Conservation (phyloP, 2,888 invertebrate genomes). For the Beris morrisii region DNA sequence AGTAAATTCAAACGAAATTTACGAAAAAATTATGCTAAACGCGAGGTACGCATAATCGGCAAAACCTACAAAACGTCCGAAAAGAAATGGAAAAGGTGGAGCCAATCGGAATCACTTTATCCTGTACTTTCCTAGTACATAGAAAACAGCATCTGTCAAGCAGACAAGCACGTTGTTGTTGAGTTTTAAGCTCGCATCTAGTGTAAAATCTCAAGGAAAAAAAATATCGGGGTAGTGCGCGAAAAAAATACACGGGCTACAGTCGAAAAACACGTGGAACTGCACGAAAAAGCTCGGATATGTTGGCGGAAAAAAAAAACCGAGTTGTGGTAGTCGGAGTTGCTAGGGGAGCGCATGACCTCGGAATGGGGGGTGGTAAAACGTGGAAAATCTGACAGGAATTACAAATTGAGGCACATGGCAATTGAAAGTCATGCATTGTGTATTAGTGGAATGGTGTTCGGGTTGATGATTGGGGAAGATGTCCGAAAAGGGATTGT, state of each 20-base stretch:
- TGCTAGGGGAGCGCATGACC: not conserved
- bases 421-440: too few relatives aligned
- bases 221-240: constrained; percentile 13
- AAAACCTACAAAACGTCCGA: constrained; percentile 27
- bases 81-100: constrained; percentile 34
- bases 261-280: constrained; percentile 28
- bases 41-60: constrained; percentile 34
- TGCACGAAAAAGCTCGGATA: constrained; percentile 26
- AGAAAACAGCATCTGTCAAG: constrained; percentile 31
- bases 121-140: constrained; percentile 21
- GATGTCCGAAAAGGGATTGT: too few relatives aligned
- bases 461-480: too few relatives aligned
- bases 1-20: constrained; percentile 33
- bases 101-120: constrained; percentile 31
- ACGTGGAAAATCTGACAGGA: too few relatives aligned
- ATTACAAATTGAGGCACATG: too few relatives aligned
- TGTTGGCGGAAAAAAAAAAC: constrained; percentile 26
- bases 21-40: constrained; percentile 33
- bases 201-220: not conserved
- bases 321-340: not conserved
- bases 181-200: constrained; percentile 16
- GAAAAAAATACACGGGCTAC: constrained; percentile 20
- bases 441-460: too few relatives aligned
- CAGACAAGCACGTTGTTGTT: constrained; percentile 30
- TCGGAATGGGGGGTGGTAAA: not conserved